Conservation (phyloP, 92 coral and sea anemone genomes). For the Bergia sp. region DNA sequence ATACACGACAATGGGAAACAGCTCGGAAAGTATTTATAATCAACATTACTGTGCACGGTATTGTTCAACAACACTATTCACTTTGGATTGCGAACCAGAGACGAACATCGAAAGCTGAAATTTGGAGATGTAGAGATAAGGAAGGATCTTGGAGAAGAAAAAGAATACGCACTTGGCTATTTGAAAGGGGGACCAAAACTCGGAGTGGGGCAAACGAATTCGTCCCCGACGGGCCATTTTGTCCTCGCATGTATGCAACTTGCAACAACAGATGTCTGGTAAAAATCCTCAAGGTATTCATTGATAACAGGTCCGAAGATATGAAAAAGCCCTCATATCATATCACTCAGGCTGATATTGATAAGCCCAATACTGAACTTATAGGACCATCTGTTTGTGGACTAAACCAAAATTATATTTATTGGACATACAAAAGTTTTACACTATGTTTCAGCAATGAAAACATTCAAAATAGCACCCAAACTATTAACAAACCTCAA, state of each 20-base stretch:
- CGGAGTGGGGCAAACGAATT: background rate
- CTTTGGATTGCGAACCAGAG: background rate
- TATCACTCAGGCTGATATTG: too few species aligned
- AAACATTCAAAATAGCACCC: too few species aligned
- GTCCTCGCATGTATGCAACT: conserved; percentile 1
- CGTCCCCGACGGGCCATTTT: background rate
- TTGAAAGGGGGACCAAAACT: conserved; percentile 12
- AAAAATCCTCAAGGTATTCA: background rate
- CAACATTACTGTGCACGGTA: background rate
- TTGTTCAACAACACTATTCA: background rate
- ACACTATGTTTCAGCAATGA: too few species aligned
- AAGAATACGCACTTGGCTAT: background rate
- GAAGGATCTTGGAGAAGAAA: background rate
- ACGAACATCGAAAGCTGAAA: background rate
- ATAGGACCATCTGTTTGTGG: too few species aligned
- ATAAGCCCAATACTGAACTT: too few species aligned
- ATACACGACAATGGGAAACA: background rate
- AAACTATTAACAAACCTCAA: too few species aligned
- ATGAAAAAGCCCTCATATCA: background rate
- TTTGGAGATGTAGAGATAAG: background rate
- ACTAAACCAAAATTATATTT: too few species aligned
- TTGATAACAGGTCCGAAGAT: background rate
- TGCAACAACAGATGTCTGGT: background rate
- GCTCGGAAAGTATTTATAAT: background rate
- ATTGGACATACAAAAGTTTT: too few species aligned